Evolutionary conservation across 2,113 vertebrate genomes (phyloP).

Genomic region (Sigmodon hispidus): DNA sequence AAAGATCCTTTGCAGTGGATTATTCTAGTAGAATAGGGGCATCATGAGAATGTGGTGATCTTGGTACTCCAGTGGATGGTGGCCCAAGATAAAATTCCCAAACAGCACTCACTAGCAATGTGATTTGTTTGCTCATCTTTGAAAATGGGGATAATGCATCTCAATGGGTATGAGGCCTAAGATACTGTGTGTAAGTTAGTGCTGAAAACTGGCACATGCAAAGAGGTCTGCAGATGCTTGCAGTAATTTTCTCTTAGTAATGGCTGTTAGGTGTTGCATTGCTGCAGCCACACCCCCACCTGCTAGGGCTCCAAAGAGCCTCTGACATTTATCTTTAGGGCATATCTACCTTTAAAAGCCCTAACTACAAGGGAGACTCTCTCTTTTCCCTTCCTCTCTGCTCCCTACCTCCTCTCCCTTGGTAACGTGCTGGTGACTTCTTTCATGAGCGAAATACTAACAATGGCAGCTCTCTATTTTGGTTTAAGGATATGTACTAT

Average conservation of each 20-base stretch:
- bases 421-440: too few relatives aligned
- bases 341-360: too few relatives aligned
- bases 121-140: constrained; percentile 30
- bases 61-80: background rate
- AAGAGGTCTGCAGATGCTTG: background rate
- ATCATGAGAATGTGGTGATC: background rate
- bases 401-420: too few relatives aligned
- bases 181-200: background rate
- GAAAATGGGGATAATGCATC: background rate
- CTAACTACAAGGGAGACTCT: too few relatives aligned
- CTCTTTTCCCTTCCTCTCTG: too few relatives aligned
- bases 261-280: too few relatives aligned
- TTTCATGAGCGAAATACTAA: too few relatives aligned
- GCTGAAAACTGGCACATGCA: background rate
- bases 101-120: background rate
- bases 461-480: background rate
- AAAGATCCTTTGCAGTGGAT: background rate
- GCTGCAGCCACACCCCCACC: too few relatives aligned
- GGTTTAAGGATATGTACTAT: background rate
- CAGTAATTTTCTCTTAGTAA: constrained; percentile 1
- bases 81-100: background rate
- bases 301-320: too few relatives aligned
- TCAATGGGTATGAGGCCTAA: constrained; percentile 9
- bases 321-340: too few relatives aligned
- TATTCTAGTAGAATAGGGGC: background rate